Evolutionary conservation across 2,797 vertebrate genomes (phyloP), one percentile per base, ranked within the genome.

Genomic region (Myiotriccus ornatus): DNA sequence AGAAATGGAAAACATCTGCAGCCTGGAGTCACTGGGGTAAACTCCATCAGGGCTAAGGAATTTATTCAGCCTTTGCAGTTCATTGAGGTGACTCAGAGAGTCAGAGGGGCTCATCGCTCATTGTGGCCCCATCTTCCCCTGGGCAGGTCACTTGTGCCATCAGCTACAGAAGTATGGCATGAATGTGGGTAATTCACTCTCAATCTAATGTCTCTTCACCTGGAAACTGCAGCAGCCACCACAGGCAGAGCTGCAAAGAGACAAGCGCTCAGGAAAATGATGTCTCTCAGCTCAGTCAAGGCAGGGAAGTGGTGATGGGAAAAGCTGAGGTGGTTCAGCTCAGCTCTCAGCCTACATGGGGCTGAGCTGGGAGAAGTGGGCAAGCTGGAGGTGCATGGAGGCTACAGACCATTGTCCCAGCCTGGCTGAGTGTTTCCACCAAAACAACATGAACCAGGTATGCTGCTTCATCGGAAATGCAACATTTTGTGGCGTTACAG

Each of bases 1-100:
- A 74, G 63, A 94, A 94, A 90, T 62, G 65, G 80, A 81, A 95
- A 92, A 84, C 46, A 78, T 41, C 62, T 62, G 65, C 92, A 95
- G 67, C 44, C 43, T 80, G 4, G 4, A 85, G 93, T 84, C 86
- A 64, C 17, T 60, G 49, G 79, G 65, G 55, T 37, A 89, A 92
- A 87, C 50, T 81, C 65, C 47, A 43, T 1, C 1, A 16, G 84
- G 82, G 63, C 50, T 57, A n/a, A 87, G 68, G 85, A 93, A 89
- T 86, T 80, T 92, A 78, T 85, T 89, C 82, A 77, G 60, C 68
- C 23, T 80, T 80, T 4, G 13, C 57, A 43, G 81, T 56, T 73
- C 77, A 79, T 5, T 1, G 35, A 78, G 67, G 86, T 69, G 77
- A 84, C 70, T 78, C 62, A 44, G 43, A 84, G 65, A 67, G 68